Percentiles rank a stretch among this genome's conserved stretches.
Evolutionary conservation across 2,797 vertebrate species (phyloP).

Genomic region (Melanotaenia nigrans): DNA sequence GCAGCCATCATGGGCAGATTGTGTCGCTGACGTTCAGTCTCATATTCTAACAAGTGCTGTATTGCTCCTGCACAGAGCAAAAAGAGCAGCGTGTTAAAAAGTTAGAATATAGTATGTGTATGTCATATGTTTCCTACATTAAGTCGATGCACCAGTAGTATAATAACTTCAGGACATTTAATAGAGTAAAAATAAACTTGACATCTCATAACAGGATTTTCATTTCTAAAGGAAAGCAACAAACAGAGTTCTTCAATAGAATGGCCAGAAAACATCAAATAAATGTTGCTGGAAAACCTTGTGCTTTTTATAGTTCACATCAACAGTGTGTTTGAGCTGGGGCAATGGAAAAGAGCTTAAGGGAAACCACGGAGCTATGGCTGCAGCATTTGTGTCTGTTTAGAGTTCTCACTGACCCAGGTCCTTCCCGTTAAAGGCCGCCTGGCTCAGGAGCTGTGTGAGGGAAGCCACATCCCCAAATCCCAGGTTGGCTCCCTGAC

Average conservation of each 20-base stretch:
- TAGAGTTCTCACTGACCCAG: conserved; percentile 86
- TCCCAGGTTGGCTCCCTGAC: conserved; percentile 97
- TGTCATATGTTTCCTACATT: conserved; percentile 52
- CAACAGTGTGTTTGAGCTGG: conserved; percentile 52
- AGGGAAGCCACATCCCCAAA: conserved; percentile 94
- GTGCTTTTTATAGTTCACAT: conserved; percentile 71
- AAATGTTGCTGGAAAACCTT: conserved; percentile 56
- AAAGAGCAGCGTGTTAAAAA: conserved; percentile 17
- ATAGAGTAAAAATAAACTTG: conserved; percentile 45
- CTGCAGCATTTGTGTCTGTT: conserved; percentile 59
- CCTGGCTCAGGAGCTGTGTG: conserved; percentile 88
- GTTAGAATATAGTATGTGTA: neutral
- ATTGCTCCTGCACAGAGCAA: conserved; percentile 85
- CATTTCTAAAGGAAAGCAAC: conserved; percentile 51
- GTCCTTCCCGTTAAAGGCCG: conserved; percentile 93
- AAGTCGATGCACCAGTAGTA: conserved; percentile 33
- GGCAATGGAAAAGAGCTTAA: conserved; percentile 73
- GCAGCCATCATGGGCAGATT: conserved; percentile 93
- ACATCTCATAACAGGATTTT: conserved; percentile 46
- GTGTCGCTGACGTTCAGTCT: conserved; percentile 92
- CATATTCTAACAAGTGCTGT: conserved; percentile 91
- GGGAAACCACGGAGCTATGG: conserved; percentile 57
- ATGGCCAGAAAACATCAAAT: conserved; percentile 54
- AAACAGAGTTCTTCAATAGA: conserved; percentile 51
- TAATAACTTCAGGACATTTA: conserved; percentile 46